Base-by-base conservation (phyloP, 2,888 invertebrate species). In the Acronicta leporina region DNA sequence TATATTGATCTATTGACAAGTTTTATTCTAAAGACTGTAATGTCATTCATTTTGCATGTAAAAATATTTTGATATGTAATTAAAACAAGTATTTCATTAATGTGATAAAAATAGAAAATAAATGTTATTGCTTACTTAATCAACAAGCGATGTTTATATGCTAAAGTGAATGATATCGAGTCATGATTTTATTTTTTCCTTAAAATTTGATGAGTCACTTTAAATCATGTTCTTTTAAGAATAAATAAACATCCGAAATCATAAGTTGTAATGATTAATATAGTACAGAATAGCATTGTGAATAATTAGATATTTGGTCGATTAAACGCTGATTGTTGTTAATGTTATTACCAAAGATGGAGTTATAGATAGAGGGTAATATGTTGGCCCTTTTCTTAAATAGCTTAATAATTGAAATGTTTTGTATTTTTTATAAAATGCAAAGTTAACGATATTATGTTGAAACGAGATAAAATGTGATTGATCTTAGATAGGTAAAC, bases 281-380 rank as follows among this genome's bases (percentile, higher is more conserved):
- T 75, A 83, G 75, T 83, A 83, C 82, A 82, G 80, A 81, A 75
- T 76, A 77, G 68, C 68, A 85, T 80, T 84, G 84, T 83, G 78
- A 83, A 87, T 82, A 83, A 75, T 80, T 78, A 82, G 79, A 83
- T 83, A 83, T 80, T 83, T 86, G 87, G 83, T 87, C 85, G 85
- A 87, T 84, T 82, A 84, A 87, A 85, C 80, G 85, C 87, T 89
- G 82, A 87, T 88, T 87, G 87, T 91, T 91, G 89, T 90, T 90
- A 87, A 91, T 87, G 88, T 90, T 89, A 89, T 92, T 92, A 93
- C 94, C 93, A 94, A 94, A 93, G 93, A 93, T 89, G 90, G 88
- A 88, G 87, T 87, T 88, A 83, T 87, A 87, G 86, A 82, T 83
- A 83, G 81, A 86, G 84, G 85, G 85, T 85, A 81, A 74, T 81